These are phyloP conservation scores for Cremastinae sp. DNA, from an alignment of 2,888 invertebrate species.

Conservation along the genomic window DNA sequence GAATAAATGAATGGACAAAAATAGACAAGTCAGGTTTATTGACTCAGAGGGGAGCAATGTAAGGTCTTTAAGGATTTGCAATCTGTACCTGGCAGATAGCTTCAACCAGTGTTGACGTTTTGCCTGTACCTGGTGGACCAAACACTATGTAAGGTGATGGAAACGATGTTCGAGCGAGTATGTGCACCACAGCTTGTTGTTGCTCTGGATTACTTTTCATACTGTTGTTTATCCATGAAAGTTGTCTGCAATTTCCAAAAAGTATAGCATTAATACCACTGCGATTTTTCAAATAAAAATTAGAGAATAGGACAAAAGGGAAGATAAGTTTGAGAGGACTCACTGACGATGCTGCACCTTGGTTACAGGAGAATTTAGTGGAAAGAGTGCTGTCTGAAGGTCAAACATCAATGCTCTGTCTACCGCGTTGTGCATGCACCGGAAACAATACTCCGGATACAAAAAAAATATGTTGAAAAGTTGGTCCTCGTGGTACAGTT, in stretches of 20 bases:
- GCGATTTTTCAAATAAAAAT: neutral
- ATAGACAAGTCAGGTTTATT: neutral
- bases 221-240: slow-evolving; percentile 73
- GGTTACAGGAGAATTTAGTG: slow-evolving; percentile 41
- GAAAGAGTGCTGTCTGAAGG: slow-evolving; percentile 64
- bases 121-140: slow-evolving; percentile 93
- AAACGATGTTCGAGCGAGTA: slow-evolving; percentile 84
- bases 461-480: slow-evolving; percentile 62
- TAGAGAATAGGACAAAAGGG: neutral
- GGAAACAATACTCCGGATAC: slow-evolving; percentile 55
- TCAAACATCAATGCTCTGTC: slow-evolving; percentile 49
- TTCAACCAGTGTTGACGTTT: slow-evolving; percentile 88
- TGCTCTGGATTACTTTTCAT: slow-evolving; percentile 84
- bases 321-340: slow-evolving; percentile 3
- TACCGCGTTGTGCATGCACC: slow-evolving; percentile 66
- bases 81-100: slow-evolving; percentile 84
- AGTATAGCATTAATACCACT: neutral
- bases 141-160: slow-evolving; percentile 90
- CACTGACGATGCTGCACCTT: slow-evolving; percentile 46
- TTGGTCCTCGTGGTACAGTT: too few relatives aligned
- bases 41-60: neutral
- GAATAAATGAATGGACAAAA: neutral
- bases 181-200: slow-evolving; percentile 85
- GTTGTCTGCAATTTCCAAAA: neutral
- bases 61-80: too few relatives aligned